These are phyloP conservation scores for Oryzias woworae DNA, from an alignment of 2,113 vertebrate genomes.

Conservation along the genomic window DNA sequence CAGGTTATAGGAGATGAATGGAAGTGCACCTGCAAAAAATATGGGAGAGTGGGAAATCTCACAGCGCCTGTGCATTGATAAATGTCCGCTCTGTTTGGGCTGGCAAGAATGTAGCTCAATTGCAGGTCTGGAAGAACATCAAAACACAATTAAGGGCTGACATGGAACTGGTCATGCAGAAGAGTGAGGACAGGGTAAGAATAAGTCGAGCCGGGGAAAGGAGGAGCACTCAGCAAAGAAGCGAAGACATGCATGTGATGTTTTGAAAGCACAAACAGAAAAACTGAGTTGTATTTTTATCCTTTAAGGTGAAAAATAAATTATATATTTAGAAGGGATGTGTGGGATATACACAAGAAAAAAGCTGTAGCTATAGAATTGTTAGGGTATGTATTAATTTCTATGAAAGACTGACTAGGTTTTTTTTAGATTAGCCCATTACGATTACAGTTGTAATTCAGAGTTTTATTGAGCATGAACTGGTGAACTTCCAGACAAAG, in stretches of 20 bases:
- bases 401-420: no score
- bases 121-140: constrained; percentile 87
- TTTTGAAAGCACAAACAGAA: constrained; percentile 21
- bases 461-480: no score
- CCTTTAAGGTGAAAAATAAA: constrained; percentile 7
- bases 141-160: constrained; percentile 93
- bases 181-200: constrained; percentile 77
- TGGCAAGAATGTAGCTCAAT: constrained; percentile 86
- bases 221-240: constrained; percentile 29
- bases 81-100: constrained; percentile 91
- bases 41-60: constrained; percentile 28
- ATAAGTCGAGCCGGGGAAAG: constrained; percentile 29
- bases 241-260: constrained; percentile 20
- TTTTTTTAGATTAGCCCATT: no score
- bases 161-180: constrained; percentile 79
- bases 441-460: no score
- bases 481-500: no score
- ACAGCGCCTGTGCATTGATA: constrained; percentile 78
- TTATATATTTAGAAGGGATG: neutral
- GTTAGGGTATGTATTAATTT: neutral
- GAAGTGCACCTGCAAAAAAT: constrained; percentile 22
- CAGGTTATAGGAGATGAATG: constrained; percentile 8
- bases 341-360: constrained; percentile 6
- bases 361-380: constrained; percentile 9
- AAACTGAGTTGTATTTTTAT: constrained; percentile 39